Base-by-base conservation (phyloP, 2,888 invertebrate species). In the Cyrtodaria siliqua region DNA sequence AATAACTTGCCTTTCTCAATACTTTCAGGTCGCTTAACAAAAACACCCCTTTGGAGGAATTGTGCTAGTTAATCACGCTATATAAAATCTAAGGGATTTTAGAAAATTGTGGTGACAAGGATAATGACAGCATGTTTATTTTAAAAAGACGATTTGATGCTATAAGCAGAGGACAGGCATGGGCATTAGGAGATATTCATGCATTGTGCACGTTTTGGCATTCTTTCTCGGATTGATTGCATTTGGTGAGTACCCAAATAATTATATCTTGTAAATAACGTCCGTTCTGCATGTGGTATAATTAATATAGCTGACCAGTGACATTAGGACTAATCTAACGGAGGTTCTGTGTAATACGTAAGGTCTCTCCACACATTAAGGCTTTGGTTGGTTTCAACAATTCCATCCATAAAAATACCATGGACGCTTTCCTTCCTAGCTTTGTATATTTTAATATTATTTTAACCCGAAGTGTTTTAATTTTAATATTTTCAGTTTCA, bases 41-140 rank as follows among this genome's bases (percentile, higher is more conserved):
- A 38, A 16, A 16, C 40, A 16, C 40, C 40, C 40, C 40, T 16
- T 38, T 38, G 40, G 9, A 8, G 40, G 40, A 16, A 44, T 16
- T 44, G 16, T 4, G 6, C 16, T 16, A 20, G 8, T 44, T 3
- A 18, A 16, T 20, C 44, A 18, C 20, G 26, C 8, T 29, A 9
- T 24, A 16, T 24, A 26, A 42, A 26, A 44, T 33, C 38, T 62
- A 44, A 68, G 70, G 66, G 76, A 66, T 66, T 55, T 64, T 61
- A 56, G 70, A 66, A 16, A 38, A 52, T 6, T 56, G 56, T 52
- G 56, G 44, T 50, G 40, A 24, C 24, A 62, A 44, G 50, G 47
- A 70, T 27, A 63, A 79, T 79, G 79, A 74, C 79, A 79, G 59
- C 66, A 79, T 79, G 79, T 73, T 73, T 79, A 79, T 79, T 70